Percentiles rank a stretch among this genome's conserved stretches.
These are phyloP conservation scores for Gryllus longicercus DNA, from an alignment of 2,888 invertebrate genomes.

Conservation along the genomic window DNA sequence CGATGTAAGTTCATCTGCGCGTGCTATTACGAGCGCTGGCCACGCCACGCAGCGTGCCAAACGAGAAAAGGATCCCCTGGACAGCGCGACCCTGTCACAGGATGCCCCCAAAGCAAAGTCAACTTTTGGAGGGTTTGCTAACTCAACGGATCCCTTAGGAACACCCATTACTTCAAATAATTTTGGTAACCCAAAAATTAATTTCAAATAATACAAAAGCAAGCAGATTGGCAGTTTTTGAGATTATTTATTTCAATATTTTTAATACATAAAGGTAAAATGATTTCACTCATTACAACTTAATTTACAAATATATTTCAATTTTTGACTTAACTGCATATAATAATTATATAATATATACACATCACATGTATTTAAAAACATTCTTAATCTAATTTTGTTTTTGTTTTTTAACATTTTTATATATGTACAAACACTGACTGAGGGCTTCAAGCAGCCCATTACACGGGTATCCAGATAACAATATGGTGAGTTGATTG, in stretches of 20 bases:
- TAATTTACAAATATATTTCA: slow-evolving; percentile 38
- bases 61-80: too few relatives aligned
- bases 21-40: too few relatives aligned
- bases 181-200: too few relatives aligned
- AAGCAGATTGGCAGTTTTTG: slow-evolving; percentile 19
- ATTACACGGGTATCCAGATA: slow-evolving; percentile 21
- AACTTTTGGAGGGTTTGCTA: too few relatives aligned
- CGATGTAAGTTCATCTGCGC: too few relatives aligned
- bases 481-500: slow-evolving; percentile 27
- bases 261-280: slow-evolving; percentile 38
- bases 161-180: too few relatives aligned
- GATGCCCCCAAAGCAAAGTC: too few relatives aligned
- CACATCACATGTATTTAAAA: slow-evolving; percentile 36
- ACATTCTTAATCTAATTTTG: slow-evolving; percentile 33
- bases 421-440: slow-evolving; percentile 34
- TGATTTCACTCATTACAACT: slow-evolving; percentile 37
- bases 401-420: slow-evolving; percentile 28
- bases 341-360: slow-evolving; percentile 35
- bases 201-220: too few relatives aligned
- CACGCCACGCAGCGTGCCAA: too few relatives aligned
- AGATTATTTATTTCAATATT: slow-evolving; percentile 33
- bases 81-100: too few relatives aligned
- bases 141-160: too few relatives aligned
- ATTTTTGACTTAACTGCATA: slow-evolving; percentile 36
- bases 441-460: slow-evolving; percentile 22